Evolutionary conservation across 2,113 vertebrate species (phyloP), one percentile per base, ranked within the genome.

Genomic region (Circaetus gallicus): DNA sequence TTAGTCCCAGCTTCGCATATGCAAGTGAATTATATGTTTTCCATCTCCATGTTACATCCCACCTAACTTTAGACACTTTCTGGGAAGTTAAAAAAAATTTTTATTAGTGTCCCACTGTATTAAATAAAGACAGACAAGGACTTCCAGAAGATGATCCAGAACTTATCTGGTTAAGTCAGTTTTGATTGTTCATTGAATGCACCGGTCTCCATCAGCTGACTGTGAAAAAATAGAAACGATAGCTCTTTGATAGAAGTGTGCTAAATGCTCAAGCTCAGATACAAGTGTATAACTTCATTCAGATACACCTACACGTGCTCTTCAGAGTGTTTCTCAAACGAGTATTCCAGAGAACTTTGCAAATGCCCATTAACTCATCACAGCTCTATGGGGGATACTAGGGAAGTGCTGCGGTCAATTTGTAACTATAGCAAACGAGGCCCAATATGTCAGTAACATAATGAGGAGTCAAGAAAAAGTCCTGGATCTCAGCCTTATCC

Each of bases 351-450:
- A 36, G 2, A 55, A 50, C 13, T 63, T 71, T 67, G 21, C 16
- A 66, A 74, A 59, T 19, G 4, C 1, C 20, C 13, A 4, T 55
- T 79, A 72, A n/a, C 8, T 61, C 58, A 36, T 38, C 8, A 7
- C 2, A 1, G 6, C 10, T 36, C 34, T 22, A 0, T 11, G 36
- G 34, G 5, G 3, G 18, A 17, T 36, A 3, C 13, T 3, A 19
- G 10, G 26, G 7, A 71, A 76, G 1, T 3, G 4, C 12, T 80
- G 8, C 7, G 3, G 11, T 36, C 18, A 31, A 10, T 19, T n/a
- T 66, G 13, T 8, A 47, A 13, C 16, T 36, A 6, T 12, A 78
- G 4, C 1, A 74, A 63, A 87, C 8, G 11, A 56, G 18, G 17
- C 5, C 28, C 5, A 16, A 45, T 17, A 14, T 9, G 5, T 49